These are phyloP conservation scores for Leucophora obtusa DNA, from an alignment of 2,888 invertebrate species.

Conservation along the genomic window DNA sequence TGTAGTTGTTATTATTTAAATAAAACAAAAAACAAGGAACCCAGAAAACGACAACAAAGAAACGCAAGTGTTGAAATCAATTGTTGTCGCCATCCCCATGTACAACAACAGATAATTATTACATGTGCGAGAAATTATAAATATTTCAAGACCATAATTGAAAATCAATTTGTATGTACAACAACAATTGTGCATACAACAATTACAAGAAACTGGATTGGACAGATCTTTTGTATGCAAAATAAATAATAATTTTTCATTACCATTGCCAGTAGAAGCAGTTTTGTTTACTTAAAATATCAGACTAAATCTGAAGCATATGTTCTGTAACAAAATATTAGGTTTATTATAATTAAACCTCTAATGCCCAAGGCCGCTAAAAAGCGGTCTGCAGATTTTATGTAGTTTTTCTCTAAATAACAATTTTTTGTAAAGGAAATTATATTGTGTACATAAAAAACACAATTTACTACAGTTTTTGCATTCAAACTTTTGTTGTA, in stretches of 20 bases:
- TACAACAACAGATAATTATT: conserved; percentile 12
- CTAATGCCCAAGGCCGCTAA: too few species aligned
- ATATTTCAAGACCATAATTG: conserved; percentile 40
- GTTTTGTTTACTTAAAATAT: conserved; percentile 13
- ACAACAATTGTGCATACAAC: too few species aligned
- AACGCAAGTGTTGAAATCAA: conserved; percentile 45
- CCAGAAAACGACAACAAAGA: conserved; percentile 40
- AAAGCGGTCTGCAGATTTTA: too few species aligned
- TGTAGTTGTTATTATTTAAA: conserved; percentile 14
- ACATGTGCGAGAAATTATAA: neutral
- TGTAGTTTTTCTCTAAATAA: too few species aligned
- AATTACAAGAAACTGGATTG: conserved; percentile 2
- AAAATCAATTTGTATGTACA: conserved; percentile 46
- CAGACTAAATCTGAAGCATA: conserved; percentile 18
- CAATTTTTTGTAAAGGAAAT: too few species aligned
- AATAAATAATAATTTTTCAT: conserved; percentile 38
- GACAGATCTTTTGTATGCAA: conserved; percentile 16
- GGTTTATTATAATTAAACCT: too few species aligned
- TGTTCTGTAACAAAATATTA: neutral
- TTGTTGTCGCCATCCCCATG: conserved; percentile 28
- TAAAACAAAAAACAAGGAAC: conserved; percentile 31
- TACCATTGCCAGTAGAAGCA: conserved; percentile 26
- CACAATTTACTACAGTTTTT: too few species aligned
- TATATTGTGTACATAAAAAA: too few species aligned
- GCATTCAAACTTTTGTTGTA: too few species aligned